phyloP scores from a whole-genome alignment of 2,888 invertebrate genomes.

The Thecophora atra region DNA sequence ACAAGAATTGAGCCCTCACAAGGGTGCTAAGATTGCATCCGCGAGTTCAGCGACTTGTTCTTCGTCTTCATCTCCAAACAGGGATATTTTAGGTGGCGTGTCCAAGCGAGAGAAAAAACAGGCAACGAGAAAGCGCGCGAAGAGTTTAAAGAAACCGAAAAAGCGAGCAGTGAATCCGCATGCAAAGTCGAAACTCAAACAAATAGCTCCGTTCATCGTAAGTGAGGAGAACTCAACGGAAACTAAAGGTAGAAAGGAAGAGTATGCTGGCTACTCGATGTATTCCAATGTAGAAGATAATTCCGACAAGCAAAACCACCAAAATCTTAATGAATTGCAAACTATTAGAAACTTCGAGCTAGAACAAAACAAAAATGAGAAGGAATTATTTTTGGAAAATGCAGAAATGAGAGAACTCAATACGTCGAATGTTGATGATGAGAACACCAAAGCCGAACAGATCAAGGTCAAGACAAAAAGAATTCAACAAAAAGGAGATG shows the following conservation, averaged over 20 bases:
- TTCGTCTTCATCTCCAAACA: constrained; percentile 11
- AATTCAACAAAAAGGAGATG: not conserved
- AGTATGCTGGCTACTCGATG: not conserved
- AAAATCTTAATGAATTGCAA: not conserved
- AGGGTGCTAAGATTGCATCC: constrained; percentile 21
- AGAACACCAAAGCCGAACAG: not conserved
- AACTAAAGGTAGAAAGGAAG: constrained; percentile 29
- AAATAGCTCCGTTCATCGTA: not conserved
- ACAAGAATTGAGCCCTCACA: constrained; percentile 31
- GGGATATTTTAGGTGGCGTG: not conserved
- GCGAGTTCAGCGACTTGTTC: constrained; percentile 17
- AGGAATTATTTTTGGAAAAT: not conserved
- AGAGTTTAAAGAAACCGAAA: constrained; percentile 35
- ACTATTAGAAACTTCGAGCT: constrained; percentile 8
- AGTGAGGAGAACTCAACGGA: not conserved
- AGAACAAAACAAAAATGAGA: not conserved
- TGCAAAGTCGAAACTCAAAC: not conserved
- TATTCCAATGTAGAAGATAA: no score
- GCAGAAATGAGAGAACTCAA: not conserved
- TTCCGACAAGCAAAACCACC: not conserved
- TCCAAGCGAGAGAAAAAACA: not conserved
- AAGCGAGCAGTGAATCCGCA: constrained; percentile 16
- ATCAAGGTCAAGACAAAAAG: not conserved
- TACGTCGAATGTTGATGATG: not conserved
- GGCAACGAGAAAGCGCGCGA: constrained; percentile 39